A percentile compares a stretch with the other conserved stretches of the same genome.
Conservation (phyloP, 2,113 vertebrate species). For the Rhabdornis inornatus region DNA sequence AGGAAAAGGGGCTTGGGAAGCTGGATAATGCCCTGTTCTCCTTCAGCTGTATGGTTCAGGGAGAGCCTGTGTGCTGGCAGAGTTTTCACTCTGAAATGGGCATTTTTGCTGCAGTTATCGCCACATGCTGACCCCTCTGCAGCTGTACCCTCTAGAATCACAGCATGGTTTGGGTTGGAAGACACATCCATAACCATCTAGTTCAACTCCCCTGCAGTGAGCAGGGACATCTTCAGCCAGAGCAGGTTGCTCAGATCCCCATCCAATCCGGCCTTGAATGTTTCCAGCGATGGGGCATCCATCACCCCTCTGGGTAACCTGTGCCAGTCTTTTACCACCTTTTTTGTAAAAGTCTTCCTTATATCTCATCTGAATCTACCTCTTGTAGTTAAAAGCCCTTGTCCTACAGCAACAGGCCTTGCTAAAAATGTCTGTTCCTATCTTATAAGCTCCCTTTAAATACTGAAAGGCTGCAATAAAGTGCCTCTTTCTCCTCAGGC, state of each 20-base stretch:
- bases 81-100: neutral
- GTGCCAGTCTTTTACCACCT: neutral
- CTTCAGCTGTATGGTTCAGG: neutral
- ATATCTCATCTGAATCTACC: neutral
- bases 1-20: neutral
- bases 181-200: neutral
- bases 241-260: neutral
- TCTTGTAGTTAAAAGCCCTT: neutral
- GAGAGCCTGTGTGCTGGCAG: neutral
- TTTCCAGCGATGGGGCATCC: neutral
- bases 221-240: neutral
- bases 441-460: neutral
- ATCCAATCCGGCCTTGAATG: no score
- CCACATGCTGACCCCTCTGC: accelerated
- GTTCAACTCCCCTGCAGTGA: neutral
- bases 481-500: neutral
- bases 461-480: neutral
- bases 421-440: neutral
- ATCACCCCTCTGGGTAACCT: neutral
- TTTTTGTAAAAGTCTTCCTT: neutral
- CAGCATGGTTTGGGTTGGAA: neutral
- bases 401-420: neutral
- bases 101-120: neutral
- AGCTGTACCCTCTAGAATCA: neutral
- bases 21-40: neutral